Percentiles rank a stretch among this genome's conserved stretches.
Evolutionary conservation across 2,797 vertebrate genomes (phyloP).

Genomic region (Clamator glandarius): DNA sequence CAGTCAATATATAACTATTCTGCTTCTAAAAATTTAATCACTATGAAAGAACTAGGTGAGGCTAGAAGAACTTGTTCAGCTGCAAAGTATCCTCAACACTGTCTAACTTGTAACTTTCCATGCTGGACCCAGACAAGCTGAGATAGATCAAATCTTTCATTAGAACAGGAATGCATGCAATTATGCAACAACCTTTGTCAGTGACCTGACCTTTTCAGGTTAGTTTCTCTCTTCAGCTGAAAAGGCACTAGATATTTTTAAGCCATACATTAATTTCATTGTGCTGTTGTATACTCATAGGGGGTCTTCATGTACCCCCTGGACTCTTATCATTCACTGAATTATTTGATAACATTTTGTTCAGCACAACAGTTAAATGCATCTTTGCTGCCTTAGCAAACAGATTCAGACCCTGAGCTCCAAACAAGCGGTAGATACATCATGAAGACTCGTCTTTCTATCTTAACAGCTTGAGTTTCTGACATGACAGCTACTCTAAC

Average conservation of each 20-base stretch:
- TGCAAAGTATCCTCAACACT: conserved; percentile 19
- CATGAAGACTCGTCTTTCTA: not conserved
- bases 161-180: conserved; percentile 42
- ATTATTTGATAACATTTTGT: not conserved
- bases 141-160: conserved; percentile 36
- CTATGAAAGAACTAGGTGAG: conserved; percentile 63
- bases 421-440: not conserved
- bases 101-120: conserved; percentile 8
- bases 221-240: not conserved
- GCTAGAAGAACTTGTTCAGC: conserved; percentile 58
- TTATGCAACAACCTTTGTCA: conserved; percentile 43
- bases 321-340: not conserved
- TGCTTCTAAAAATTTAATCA: conserved; percentile 67
- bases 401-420: not conserved
- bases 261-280: not conserved
- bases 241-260: not conserved
- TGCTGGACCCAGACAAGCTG: conserved; percentile 3
- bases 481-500: not conserved
- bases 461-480: not conserved
- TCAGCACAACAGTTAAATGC: not conserved
- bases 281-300: not conserved
- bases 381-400: not conserved
- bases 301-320: not conserved
- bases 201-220: conserved; percentile 12
- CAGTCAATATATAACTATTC: not conserved